Conservation (phyloP, 2,113 vertebrate species). For the Rattus norvegicus region GRCr8 NC_086039.1:63896501-63897000, state of each 20-base stretch:
- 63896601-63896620: neutral
- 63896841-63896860: neutral
- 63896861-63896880: neutral
- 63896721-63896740: neutral
- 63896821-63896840: neutral
- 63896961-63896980: neutral
- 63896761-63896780: neutral
- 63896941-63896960: neutral
- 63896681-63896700: neutral
- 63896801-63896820: constrained; percentile 1
- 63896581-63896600: constrained; percentile 20
- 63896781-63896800: neutral
- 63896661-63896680: neutral
- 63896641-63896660: neutral
- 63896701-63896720: neutral
- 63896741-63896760: neutral
- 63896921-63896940: constrained; percentile 28
- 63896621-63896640: neutral
- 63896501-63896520: neutral
- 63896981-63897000: neutral
- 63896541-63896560: neutral
- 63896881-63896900: neutral
- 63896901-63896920: constrained; percentile 12
- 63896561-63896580: neutral
- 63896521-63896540: neutral